Base-by-base conservation (phyloP, 2,888 invertebrate genomes). In the Stegophylla sp. region DNA sequence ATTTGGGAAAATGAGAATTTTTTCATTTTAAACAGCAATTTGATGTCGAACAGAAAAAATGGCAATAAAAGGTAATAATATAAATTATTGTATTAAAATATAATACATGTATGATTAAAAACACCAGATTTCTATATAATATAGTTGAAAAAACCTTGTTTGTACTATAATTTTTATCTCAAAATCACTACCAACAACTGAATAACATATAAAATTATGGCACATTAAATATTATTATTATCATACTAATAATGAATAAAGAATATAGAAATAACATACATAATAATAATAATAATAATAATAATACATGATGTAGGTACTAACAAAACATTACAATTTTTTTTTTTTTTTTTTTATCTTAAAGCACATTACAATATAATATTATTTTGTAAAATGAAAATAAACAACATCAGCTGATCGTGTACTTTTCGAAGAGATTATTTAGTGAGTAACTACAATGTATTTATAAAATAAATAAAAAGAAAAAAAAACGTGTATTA, bases 161-260 rank as follows among this genome's bases (percentile, higher is more conserved):
- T 79, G 79, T 79, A 79, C 79, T 79, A 79, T 79, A 79, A 79
- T 79, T 79, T n/a, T 79, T 79, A 71, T 79, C 79, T 79, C 79
- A 79, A 79, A 79, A 79, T 69, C 61, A 79, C 69, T 79, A 79
- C 79, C 69, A 79, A 79, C 79, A 79, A 79, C 79, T 71, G 79
- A 61, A 79, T 79, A 69, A 79, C 71, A 71, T 79, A 79, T 63
- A 79, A 79, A 79, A 79, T 69, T 67, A 69, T 79, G 79, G 79
- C 79, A 79, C 79, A 71, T 61, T 77, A 79, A 69, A 69, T 79
- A 79, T 79, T 79, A 71, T 79, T 69, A 77, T 69, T 59, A 59
- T 77, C 67, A 59, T 79, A 79, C 61, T 79, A 79, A 79, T 79
- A 69, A 69, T n/a, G n/a, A n/a, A n/a, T n/a, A n/a, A n/a, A n/a